Percentiles rank a stretch among this genome's conserved stretches.
These are phyloP conservation scores for Agonopterix subpropinquella DNA, from an alignment of 2,888 invertebrate species.

Conservation along the genomic window DNA sequence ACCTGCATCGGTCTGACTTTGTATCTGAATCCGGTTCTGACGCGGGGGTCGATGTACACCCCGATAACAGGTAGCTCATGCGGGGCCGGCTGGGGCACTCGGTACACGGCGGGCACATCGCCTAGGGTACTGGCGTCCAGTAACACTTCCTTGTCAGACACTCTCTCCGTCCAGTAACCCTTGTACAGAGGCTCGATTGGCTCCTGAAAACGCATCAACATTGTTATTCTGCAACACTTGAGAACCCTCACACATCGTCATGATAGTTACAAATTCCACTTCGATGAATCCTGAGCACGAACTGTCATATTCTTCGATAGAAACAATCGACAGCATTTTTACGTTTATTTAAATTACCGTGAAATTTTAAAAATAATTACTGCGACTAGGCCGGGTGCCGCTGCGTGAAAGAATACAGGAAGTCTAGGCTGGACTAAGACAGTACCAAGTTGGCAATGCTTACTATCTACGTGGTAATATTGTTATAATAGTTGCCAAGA, in stretches of 20 bases:
- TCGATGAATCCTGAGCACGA: constrained; percentile 15
- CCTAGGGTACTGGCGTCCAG: constrained; percentile 77
- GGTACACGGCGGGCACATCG: constrained; percentile 80
- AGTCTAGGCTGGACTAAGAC: constrained; percentile 15
- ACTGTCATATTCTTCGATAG: constrained; percentile 11
- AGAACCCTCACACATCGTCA: not conserved
- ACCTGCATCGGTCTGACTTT: constrained; percentile 80
- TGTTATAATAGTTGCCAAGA: constrained; percentile 32
- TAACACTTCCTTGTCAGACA: constrained; percentile 47
- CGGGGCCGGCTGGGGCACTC: constrained; percentile 74
- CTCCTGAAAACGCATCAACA: constrained; percentile 38
- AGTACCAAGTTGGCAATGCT: constrained; percentile 35
- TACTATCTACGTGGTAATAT: constrained; percentile 14
- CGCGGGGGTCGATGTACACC: constrained; percentile 82
- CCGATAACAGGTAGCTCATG: constrained; percentile 83
- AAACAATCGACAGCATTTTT: constrained; percentile 8
- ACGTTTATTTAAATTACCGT: not conserved
- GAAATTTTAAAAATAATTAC: constrained; percentile 13
- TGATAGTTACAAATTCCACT: constrained; percentile 11
- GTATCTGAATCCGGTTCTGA: constrained; percentile 85
- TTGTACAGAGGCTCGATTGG: constrained; percentile 41
- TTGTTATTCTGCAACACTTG: not conserved
- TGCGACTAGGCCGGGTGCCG: constrained; percentile 29
- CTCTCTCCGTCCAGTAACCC: constrained; percentile 43
- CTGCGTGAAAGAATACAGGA: constrained; percentile 32